Conservation (phyloP, 1,140 invertebrate genomes). For the Diploscapter pachys region DNA sequence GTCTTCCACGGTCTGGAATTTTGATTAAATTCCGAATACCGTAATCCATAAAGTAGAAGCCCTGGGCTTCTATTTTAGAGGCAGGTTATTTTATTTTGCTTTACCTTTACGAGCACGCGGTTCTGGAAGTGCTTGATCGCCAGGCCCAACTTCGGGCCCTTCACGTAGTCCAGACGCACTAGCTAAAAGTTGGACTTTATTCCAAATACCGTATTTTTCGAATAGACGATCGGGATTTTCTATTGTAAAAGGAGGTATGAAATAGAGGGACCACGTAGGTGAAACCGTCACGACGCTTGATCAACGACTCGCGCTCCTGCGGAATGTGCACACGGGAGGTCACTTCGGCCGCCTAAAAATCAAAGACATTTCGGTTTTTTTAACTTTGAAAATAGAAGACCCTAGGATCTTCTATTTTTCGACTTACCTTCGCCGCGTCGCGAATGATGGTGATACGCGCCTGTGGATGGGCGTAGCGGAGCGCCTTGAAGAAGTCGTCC, state of each 20-base stretch:
- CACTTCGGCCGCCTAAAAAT: slow-evolving; percentile 27
- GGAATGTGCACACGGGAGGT: slow-evolving; percentile 46
- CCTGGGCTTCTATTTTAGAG: not conserved
- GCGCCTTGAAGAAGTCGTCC: slow-evolving; percentile 46
- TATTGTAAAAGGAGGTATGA: not conserved
- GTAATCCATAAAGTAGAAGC: not conserved
- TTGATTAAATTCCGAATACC: not conserved
- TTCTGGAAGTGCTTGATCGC: slow-evolving; percentile 52
- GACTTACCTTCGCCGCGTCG: slow-evolving; percentile 30
- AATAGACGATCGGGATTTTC: not conserved
- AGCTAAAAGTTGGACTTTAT: slow-evolving; percentile 32
- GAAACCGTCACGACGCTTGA: slow-evolving; percentile 49
- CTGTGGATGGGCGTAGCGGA: slow-evolving; percentile 44
- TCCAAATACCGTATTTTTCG: not conserved
- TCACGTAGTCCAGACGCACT: slow-evolving; percentile 42
- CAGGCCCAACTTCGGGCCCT: slow-evolving; percentile 49
- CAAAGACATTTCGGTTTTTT: too few relatives aligned
- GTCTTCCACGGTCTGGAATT: slow-evolving; percentile 26
- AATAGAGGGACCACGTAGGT: slow-evolving; percentile 26
- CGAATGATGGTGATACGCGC: slow-evolving; percentile 36
- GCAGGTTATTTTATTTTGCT: not conserved
- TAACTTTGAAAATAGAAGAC: too few relatives aligned
- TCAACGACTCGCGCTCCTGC: slow-evolving; percentile 46
- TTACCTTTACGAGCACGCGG: slow-evolving; percentile 31
- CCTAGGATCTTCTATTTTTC: too few relatives aligned